A percentile compares a stretch with the other conserved stretches of the same genome.
These are phyloP conservation scores for Tetramorium alpestre DNA, from an alignment of 1,140 invertebrate genomes.

Conservation along the genomic window DNA sequence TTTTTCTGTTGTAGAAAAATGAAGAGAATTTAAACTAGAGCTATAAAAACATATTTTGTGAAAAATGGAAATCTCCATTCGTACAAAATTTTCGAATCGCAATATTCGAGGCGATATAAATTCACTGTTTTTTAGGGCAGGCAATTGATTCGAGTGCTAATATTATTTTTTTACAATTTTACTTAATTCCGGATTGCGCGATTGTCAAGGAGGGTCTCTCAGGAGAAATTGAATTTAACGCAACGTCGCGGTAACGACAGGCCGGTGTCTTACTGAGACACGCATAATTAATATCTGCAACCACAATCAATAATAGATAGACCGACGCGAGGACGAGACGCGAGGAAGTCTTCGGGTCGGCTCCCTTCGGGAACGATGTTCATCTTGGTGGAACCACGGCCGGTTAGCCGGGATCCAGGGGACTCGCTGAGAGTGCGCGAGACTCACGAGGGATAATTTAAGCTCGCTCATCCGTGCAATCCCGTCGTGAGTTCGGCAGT, in stretches of 20 bases:
- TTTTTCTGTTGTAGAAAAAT: neutral
- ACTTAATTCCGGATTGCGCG: neutral
- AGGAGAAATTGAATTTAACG: neutral
- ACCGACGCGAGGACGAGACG: neutral
- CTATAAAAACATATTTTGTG: neutral
- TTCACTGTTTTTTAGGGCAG: neutral
- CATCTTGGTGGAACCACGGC: neutral
- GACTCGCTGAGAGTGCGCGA: neutral
- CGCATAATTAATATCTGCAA: constrained; percentile 39
- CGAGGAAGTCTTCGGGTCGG: neutral
- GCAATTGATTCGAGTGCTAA: neutral
- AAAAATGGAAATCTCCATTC: neutral
- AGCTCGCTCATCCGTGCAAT: neutral
- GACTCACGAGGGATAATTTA: neutral
- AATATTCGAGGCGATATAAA: neutral
- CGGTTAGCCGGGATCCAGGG: neutral
- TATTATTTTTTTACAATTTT: neutral
- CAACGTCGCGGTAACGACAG: neutral
- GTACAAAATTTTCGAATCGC: neutral
- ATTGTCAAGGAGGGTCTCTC: neutral
- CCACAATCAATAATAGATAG: constrained; percentile 36
- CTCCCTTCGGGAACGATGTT: neutral
- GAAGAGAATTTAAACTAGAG: neutral
- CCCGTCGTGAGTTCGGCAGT: neutral
- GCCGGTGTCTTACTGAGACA: neutral